Percentiles rank a stretch among this genome's conserved stretches.
Evolutionary conservation across 2,888 invertebrate genomes (phyloP).

Genomic region (Tanypteryx hageni): DNA sequence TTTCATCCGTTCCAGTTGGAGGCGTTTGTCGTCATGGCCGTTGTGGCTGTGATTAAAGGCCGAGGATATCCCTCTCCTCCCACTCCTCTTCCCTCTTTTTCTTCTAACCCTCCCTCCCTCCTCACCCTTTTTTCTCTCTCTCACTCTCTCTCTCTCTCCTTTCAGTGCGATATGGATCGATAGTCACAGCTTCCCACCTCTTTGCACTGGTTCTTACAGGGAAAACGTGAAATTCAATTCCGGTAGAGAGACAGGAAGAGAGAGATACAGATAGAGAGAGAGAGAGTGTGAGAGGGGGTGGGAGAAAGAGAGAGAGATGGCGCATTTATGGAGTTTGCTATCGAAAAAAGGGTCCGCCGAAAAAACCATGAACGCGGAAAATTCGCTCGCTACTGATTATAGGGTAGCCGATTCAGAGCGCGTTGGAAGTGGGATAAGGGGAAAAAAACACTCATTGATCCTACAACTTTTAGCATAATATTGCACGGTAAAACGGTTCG

Average conservation of each 20-base stretch:
- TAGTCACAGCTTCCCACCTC: conserved; percentile 26
- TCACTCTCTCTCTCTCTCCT: background rate
- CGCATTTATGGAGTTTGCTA: conserved; percentile 27
- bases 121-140: background rate
- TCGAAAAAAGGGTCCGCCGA: background rate
- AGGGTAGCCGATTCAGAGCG: background rate
- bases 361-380: conserved; percentile 9
- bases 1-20: background rate
- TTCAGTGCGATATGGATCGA: conserved; percentile 7
- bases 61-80: background rate
- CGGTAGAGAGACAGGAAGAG: background rate
- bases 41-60: conserved; percentile 29
- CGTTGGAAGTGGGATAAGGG: background rate
- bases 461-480: background rate
- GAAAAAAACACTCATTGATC: background rate
- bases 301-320: background rate
- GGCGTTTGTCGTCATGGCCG: conserved; percentile 19
- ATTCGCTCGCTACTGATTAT: conserved; percentile 28
- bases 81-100: background rate
- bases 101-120: background rate
- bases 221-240: conserved; percentile 24
- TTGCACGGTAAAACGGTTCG: background rate
- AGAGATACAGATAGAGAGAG: background rate
- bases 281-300: background rate
- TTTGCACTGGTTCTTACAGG: conserved; percentile 21